These are phyloP conservation scores for Microplitis manilae DNA, from an alignment of 2,888 invertebrate species.

Conservation along the genomic window DNA sequence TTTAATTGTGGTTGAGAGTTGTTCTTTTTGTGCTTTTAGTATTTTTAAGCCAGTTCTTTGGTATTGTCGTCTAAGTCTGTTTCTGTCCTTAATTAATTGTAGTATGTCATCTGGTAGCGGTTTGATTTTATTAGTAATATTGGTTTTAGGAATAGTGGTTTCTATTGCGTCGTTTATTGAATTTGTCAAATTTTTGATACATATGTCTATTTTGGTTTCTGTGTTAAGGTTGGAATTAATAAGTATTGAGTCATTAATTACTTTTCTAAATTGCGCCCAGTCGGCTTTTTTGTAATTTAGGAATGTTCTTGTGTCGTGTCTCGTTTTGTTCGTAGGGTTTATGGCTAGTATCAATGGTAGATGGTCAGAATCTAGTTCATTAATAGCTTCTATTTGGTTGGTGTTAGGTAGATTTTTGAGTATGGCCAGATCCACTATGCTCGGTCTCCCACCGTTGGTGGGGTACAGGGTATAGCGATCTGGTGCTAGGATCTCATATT, in stretches of 20 bases:
- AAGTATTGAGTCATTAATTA: no score
- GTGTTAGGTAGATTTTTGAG: neutral
- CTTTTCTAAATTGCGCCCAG: neutral
- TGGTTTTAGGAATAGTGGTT: conserved; percentile 8
- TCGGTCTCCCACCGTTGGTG: neutral
- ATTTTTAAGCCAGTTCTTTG: conserved; percentile 29
- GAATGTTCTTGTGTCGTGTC: neutral
- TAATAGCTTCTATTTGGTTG: neutral
- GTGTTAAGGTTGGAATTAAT: neutral
- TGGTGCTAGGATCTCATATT: neutral
- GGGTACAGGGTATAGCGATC: neutral
- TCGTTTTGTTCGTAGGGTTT: neutral
- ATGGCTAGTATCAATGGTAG: neutral
- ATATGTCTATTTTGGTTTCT: conserved; percentile 11
- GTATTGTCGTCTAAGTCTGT: conserved; percentile 29
- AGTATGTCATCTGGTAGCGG: conserved; percentile 19
- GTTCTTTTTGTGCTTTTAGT: conserved; percentile 23
- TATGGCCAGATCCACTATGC: neutral
- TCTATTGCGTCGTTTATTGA: conserved; percentile 25
- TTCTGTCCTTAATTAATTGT: conserved; percentile 34
- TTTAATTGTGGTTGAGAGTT: conserved; percentile 28
- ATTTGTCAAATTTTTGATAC: conserved; percentile 16
- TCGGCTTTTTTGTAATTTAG: conserved; percentile 18
- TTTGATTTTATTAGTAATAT: neutral
- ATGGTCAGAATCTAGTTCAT: conserved; percentile 27